Percentiles rank a stretch among this genome's conserved stretches.
Conservation (phyloP, 2,797 vertebrate genomes). For the Hozukius guyotensis region DNA sequence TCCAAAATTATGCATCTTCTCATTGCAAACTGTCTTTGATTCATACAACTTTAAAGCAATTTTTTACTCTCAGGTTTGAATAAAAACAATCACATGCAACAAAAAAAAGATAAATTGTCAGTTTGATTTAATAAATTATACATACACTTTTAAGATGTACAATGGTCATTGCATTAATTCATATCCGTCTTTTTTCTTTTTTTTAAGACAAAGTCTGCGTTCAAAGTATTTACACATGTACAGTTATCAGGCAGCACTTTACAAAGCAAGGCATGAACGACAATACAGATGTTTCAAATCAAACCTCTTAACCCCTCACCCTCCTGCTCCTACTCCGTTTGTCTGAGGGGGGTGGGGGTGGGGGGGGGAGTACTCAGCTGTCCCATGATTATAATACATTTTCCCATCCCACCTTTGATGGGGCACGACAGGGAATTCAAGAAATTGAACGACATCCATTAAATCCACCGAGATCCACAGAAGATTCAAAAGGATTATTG, state of each 20-base stretch:
- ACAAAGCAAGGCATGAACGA: constrained; percentile 79
- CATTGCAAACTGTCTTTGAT: too few species aligned
- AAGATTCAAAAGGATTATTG: constrained; percentile 73
- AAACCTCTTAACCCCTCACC: constrained; percentile 33
- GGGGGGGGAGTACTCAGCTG: constrained; percentile 13
- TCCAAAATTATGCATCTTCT: not conserved
- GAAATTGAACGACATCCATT: constrained; percentile 52
- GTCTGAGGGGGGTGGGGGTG: not conserved
- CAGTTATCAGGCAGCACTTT: constrained; percentile 89
- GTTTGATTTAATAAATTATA: constrained; percentile 99
- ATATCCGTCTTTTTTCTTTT: constrained; percentile 70
- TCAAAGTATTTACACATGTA: constrained; percentile 95
- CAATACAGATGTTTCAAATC: constrained; percentile 66
- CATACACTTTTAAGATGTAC: constrained; percentile 95
- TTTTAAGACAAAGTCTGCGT: constrained; percentile 78
- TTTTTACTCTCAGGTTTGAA: not conserved
- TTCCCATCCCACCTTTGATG: constrained; percentile 29
- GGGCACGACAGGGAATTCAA: constrained; percentile 31
- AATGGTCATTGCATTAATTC: constrained; percentile 94
- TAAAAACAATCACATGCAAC: not conserved
- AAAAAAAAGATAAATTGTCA: constrained; percentile 88
- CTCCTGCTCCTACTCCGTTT: constrained; percentile 24
- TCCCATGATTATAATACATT: constrained; percentile 63
- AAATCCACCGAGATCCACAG: constrained; percentile 68
- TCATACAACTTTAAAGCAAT: too few species aligned